Evolutionary conservation across 2,797 vertebrate genomes (phyloP).

Genomic region (Acomys russatus): DNA sequence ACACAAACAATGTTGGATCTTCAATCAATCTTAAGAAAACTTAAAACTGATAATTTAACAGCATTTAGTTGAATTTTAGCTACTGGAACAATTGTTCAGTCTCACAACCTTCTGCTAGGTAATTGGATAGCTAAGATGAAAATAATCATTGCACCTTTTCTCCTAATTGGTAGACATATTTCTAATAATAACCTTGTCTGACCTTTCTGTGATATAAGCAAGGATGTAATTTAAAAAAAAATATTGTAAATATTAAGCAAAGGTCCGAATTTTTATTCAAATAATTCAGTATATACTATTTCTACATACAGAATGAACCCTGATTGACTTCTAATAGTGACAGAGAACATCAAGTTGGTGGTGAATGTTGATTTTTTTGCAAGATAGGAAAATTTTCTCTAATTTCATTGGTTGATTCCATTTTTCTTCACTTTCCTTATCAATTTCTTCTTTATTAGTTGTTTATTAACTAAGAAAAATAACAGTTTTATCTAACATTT

Average conservation of each 20-base stretch:
- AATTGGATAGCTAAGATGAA: not conserved
- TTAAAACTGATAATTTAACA: not conserved
- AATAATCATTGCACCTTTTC: not conserved
- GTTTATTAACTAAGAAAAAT: constrained; percentile 45
- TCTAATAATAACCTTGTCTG: not conserved
- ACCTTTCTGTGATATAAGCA: not conserved
- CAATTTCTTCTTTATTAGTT: not conserved
- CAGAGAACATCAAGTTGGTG: not conserved
- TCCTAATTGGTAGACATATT: not conserved
- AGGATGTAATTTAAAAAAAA: not conserved
- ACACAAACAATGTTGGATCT: not conserved
- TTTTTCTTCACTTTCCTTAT: constrained; percentile 3
- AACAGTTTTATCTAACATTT: not conserved
- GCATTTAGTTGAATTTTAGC: not conserved
- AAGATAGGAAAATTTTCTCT: not conserved
- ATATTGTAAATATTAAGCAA: not conserved
- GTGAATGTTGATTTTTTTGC: not conserved
- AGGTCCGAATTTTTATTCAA: not conserved
- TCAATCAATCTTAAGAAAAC: not conserved
- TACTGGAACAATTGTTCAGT: not conserved
- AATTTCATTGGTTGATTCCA: not conserved
- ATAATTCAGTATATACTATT: not conserved
- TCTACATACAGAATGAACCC: not conserved
- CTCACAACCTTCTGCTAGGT: not conserved
- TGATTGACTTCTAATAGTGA: not conserved